Percentiles rank a stretch among this genome's conserved stretches.
Evolutionary conservation across 2,888 invertebrate species (phyloP).

Genomic region (Rotaria socialis): DNA sequence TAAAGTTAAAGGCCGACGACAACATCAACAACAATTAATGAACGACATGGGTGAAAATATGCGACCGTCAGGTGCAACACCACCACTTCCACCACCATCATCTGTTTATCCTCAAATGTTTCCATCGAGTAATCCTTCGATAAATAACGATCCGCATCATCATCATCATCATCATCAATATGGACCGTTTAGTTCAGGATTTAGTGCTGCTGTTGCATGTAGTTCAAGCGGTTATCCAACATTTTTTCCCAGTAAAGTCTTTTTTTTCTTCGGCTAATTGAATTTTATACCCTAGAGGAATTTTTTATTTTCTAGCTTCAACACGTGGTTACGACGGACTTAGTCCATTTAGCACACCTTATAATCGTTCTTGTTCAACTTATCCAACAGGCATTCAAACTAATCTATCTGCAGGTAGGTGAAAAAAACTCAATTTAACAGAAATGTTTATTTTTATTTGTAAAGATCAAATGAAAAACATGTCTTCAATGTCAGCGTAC

Average conservation of each 20-base stretch:
- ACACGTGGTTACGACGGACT: slow-evolving; percentile 30
- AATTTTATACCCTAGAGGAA: neutral
- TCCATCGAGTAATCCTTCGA: neutral
- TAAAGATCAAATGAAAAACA: slow-evolving; percentile 5
- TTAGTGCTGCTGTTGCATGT: slow-evolving; percentile 9
- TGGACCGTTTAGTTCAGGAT: neutral
- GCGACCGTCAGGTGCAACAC: neutral
- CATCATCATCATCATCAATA: neutral
- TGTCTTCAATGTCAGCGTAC: neutral
- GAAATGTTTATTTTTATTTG: neutral
- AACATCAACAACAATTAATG: slow-evolving; percentile 26
- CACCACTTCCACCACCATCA: neutral
- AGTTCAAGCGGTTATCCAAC: slow-evolving; percentile 28
- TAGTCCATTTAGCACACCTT: slow-evolving; percentile 34
- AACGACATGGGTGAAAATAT: slow-evolving; percentile 19
- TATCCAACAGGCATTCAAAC: slow-evolving; percentile 6
- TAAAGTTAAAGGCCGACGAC: slow-evolving; percentile 36
- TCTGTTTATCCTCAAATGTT: neutral
- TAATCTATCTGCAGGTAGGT: neutral
- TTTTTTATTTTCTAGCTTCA: neutral
- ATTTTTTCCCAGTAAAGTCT: neutral
- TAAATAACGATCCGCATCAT: neutral
- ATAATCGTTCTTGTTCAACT: slow-evolving; percentile 30
- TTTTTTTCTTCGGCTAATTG: neutral
- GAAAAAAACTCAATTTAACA: neutral